A percentile compares a stretch with the other conserved stretches of the same genome.
Evolutionary conservation across 2,888 invertebrate genomes (phyloP).

Genomic region (Icerya purchasi): DNA sequence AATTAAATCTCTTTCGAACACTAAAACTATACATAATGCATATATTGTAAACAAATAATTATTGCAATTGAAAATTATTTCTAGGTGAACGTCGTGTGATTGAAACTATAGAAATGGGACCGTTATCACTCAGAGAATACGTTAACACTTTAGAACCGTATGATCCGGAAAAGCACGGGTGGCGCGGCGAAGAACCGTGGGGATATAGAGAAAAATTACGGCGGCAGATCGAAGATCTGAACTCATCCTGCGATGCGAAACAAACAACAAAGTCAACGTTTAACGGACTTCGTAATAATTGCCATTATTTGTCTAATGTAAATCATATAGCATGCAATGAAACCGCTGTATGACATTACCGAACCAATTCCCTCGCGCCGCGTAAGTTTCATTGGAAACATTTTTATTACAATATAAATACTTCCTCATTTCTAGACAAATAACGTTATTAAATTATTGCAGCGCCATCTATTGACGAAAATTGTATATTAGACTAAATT

Average conservation of each 20-base stretch:
- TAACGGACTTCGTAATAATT: conserved; percentile 5
- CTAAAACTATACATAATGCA: too few species aligned
- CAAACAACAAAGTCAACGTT: background rate
- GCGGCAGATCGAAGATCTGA: background rate
- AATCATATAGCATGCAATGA: conserved; percentile 9
- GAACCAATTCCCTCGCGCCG: conserved; percentile 6
- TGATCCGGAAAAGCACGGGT: conserved; percentile 20
- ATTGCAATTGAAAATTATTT: too few species aligned
- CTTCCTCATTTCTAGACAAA: too few species aligned
- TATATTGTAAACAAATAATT: too few species aligned
- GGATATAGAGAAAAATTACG: conserved; percentile 1
- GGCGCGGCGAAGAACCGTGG: conserved; percentile 17
- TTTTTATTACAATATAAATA: too few species aligned
- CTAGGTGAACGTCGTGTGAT: conserved; percentile 9
- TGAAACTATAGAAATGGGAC: conserved; percentile 17
- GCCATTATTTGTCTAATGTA: conserved; percentile 5
- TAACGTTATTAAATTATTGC: too few species aligned
- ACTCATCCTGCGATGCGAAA: background rate
- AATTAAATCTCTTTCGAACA: too few species aligned
- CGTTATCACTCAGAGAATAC: conserved; percentile 19
- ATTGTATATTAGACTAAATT: too few species aligned
- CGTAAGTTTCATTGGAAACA: too few species aligned
- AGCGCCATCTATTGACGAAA: too few species aligned
- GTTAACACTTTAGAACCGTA: conserved; percentile 20
- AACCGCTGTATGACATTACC: conserved; percentile 11